Conservation (phyloP, 2,113 vertebrate genomes). For the Microtus oregoni region DNA sequence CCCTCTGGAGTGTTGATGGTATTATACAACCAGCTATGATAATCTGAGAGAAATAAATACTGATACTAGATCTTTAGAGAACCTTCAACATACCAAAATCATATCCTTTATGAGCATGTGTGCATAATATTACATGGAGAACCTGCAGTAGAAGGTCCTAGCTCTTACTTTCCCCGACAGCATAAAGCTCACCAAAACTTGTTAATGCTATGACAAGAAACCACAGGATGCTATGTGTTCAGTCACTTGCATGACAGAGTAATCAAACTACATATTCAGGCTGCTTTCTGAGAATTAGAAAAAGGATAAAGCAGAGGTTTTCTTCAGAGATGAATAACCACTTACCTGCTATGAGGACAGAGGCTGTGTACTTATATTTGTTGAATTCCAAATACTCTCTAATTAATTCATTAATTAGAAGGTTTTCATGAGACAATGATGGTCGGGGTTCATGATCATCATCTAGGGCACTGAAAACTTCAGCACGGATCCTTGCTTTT, state of each 20-base stretch:
- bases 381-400: slow-evolving; percentile 98
- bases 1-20: not conserved
- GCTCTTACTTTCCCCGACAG: not conserved
- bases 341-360: slow-evolving; percentile 94
- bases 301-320: not conserved
- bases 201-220: slow-evolving; percentile 10
- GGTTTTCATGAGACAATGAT: slow-evolving; percentile 91
- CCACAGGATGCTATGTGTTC: not conserved
- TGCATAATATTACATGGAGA: slow-evolving; percentile 8
- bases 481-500: slow-evolving; percentile 94
- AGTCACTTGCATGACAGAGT: not conserved
- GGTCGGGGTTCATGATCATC: slow-evolving; percentile 91
- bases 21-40: not conserved
- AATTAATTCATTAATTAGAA: slow-evolving; percentile 97
- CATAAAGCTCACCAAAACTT: not conserved
- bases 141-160: not conserved
- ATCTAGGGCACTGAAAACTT: slow-evolving; percentile 95
- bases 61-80: not conserved
- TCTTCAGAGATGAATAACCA: not conserved
- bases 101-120: slow-evolving; percentile 4
- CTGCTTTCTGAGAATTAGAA: not conserved
- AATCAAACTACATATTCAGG: not conserved
- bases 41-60: not conserved
- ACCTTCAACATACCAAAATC: slow-evolving; percentile 11
- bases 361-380: slow-evolving; percentile 92